Evolutionary conservation across 2,888 invertebrate genomes (phyloP), one percentile per base, ranked within the genome.

Genomic region (Flexamia atlantica): DNA sequence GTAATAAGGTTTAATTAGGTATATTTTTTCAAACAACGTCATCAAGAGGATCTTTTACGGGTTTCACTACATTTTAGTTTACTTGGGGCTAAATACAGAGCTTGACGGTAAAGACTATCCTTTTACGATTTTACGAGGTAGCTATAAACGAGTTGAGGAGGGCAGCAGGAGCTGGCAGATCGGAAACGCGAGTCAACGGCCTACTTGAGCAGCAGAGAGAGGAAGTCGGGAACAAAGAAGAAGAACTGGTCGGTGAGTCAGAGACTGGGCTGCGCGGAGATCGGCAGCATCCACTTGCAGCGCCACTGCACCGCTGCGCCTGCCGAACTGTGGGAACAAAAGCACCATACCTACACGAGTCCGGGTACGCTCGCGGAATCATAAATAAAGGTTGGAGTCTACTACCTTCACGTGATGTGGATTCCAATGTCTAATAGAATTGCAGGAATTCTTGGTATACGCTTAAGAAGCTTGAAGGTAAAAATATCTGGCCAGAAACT

Each of bases 231-330:
- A 76, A 76, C 76, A 76, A 76, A 76, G 76, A 76, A 74, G 74
- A 74, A 76, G 76, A 76, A 76, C 76, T 76, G 76, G 76, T 76
- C 76, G 42, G 76, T 76, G 76, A 76, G 25, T 76, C 76, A 76
- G 76, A 72, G 72, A 20, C 23, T 40, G 72, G 40, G 25, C 68
- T 7, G 68, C 36, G 36, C 36, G 9, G 36, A 36, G 36, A 36
- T 36, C 36, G 9, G 36, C 68, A 72, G 72, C 42, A n/a, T 0
- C 4, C 72, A 40, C 20, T 5, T 17, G 17, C 28, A 3, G 64
- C 64, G 12, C 46, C 7, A 30, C 9, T 28, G 64, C 64, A 20
- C 28, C 57, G 23, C 3, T 23, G 20, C 57, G 23, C 23, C 20
- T 57, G 17, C 14, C 64, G 28, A 64, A 14, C 2, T 64, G 64